Evolutionary conservation across 2,888 invertebrate genomes (phyloP), one percentile per base, ranked within the genome.

Genomic region (Chromoteleia sp.): DNA sequence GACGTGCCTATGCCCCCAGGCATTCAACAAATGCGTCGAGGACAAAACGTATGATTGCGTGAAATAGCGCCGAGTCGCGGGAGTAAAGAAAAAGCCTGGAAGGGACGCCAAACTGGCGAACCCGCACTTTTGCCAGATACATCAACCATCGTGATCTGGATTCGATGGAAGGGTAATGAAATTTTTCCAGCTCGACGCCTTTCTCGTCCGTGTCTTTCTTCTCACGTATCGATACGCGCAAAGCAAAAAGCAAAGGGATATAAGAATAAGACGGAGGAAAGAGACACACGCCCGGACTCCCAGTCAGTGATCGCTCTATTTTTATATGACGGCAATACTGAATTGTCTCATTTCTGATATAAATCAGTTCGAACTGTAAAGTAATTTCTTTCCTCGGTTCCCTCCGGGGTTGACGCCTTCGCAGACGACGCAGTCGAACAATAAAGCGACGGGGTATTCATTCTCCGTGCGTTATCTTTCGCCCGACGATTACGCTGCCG

Each of bases 81-180:
- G 74, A 68, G 50, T 29, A 75, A 81, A 68, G 70, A 78, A 36
- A 67, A 83, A 79, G 78, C 76, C 82, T 61, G 78, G 63, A 45
- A 75, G 50, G 59, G 68, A 71, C 63, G 68, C 68, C 83, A 48
- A 77, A 75, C 79, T 77, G 68, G 17, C 45, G 79, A 87, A 82
- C 65, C 82, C 81, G 78, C 85, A 85, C 87, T 86, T 85, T 87
- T 86, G 86, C 85, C 86, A 77, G 79, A 79, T 83, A 74, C 79
- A 86, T 85, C 85, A 84, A 83, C 82, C 84, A 74, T 80, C 81
- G 84, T 85, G 85, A 85, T 86, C 86, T 80, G 83, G 79, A 85
- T 86, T 84, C 86, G 84, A 87, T 85, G 84, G 82, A 84, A 85
- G 85, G 85, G 87, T 89, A 88, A 89, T 88, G 87, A 87, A 88